Base-by-base conservation (phyloP, 2,113 vertebrate genomes). In the Anseranas semipalmata region DNA sequence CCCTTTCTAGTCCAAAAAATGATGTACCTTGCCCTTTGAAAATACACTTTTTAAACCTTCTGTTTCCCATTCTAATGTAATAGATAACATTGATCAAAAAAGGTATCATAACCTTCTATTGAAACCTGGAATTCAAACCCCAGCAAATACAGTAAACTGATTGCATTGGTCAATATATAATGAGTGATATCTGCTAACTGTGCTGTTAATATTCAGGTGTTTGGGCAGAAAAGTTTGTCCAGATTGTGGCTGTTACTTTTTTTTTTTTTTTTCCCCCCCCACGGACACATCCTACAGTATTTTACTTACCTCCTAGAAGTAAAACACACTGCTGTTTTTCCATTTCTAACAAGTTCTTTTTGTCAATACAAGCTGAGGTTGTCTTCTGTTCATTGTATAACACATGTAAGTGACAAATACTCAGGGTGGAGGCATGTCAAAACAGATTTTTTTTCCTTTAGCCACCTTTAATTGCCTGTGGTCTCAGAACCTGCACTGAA, bases 381-480 rank as follows among this genome's bases (percentile, higher is more conserved):
- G 1, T 59, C 32, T 71, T 85, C 70, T 56, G 24, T 4, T 84
- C 41, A 15, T 25, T 16, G 5, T 59, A 50, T 20, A 71, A 18
- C 8, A 12, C 1, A 0, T 27, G 1, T 6, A 65, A 68, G 39
- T 8, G 50, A 50, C 12, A 73, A 68, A 66, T 7, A 2, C 12
- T 81, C 21, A 41, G 50, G 7, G 41, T 55, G n/a, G 25, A 77
- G 12, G 10, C 17, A 16, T 12, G 25, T 43, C 37, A 32, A 88
- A 79, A 2, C 4, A 46, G 37, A 83, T 37, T 5, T 5, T 63
- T 50, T 21, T 50, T 50, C 21, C 12, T 75, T 71, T 55, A 25
- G 15, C 15, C 81, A 27, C 52, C 13, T 65, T 48, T 74, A 62
- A 35, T 28, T n/a, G 20, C 20, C 21, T 89, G 33, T 58, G 19